Base-by-base conservation (phyloP, 2,888 invertebrate species). In the Tipula unca region DNA sequence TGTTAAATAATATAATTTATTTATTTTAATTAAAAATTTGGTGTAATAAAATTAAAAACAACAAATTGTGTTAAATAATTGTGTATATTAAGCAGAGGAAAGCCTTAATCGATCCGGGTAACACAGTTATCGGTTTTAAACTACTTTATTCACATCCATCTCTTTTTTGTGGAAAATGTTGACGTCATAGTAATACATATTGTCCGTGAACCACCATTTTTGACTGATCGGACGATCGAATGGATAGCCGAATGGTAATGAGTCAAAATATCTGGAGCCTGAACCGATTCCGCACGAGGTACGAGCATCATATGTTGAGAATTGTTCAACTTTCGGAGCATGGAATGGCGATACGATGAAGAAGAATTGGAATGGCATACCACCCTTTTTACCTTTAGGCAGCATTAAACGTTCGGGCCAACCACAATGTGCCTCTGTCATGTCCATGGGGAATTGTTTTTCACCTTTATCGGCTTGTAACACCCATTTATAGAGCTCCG, bases 401-500 rank as follows among this genome's bases (percentile, higher is more conserved):
- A 96, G 91, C 69, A 95, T 89, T 82, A 95, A 91, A 88, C 95
- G 94, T 32, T 93, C 92, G 1, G 96, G 96, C 92, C 94, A 95
- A 85, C 94, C 94, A 87, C 93, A 94, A 88, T 94, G 91, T 87
- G 91, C 92, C 90, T 93, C 92, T 88, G 90, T 92, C 87, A 92
- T 91, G 86, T 93, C 90, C 87, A 92, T 90, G 87, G 91, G 92
- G 89, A 93, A 92, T 82, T 92, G 91, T 86, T 91, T 91, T 39
- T 92, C 91, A 25, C 92, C 92, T 36, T 93, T 90, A 87, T 90
- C 91, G 84, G 94, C 92, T n/a, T 92, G 89, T 87, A 94, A 92
- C 29, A 95, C 90, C 88, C 93, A 92, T 88, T 93, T 93, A 92
- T 93, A 93, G 86, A 95, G 90, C 87, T 94, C 93, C 25, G 92